A percentile compares a stretch with the other conserved stretches of the same genome.
phyloP scores from a whole-genome alignment of 2,797 vertebrate species.

The Bradypodion pumilum region DNA sequence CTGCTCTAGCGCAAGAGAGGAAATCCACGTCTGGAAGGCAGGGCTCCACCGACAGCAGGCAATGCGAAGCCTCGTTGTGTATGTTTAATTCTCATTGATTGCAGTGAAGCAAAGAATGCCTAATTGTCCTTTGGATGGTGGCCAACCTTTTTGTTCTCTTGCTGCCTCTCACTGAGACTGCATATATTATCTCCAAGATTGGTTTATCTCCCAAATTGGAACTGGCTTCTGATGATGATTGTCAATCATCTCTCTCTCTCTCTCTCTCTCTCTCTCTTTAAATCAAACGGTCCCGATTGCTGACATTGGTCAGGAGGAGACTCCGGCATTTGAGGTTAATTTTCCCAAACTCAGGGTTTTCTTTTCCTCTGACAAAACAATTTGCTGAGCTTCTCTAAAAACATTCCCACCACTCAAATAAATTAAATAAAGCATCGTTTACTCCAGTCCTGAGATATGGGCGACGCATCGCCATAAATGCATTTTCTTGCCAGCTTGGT shows the following conservation, averaged over 20 bases:
- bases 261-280: no score
- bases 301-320: not conserved
- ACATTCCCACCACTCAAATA: no score
- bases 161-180: not conserved
- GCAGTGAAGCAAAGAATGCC: not conserved
- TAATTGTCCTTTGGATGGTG: not conserved
- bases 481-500: conserved; percentile 24
- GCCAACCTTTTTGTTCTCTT: not conserved
- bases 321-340: conserved; percentile 8
- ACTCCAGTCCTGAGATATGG: conserved; percentile 46
- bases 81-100: not conserved
- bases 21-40: no score
- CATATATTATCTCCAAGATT: not conserved
- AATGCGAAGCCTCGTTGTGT: no score
- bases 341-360: not conserved
- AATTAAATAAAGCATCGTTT: conserved; percentile 1
- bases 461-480: conserved; percentile 16
- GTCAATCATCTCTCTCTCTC: not conserved
- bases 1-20: not conserved
- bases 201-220: not conserved
- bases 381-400: not conserved
- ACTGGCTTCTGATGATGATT: not conserved
- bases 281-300: not conserved
- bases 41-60: not conserved
- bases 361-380: not conserved